phyloP scores from a whole-genome alignment of 2,888 invertebrate genomes.

The Melanchra persicariae region DNA sequence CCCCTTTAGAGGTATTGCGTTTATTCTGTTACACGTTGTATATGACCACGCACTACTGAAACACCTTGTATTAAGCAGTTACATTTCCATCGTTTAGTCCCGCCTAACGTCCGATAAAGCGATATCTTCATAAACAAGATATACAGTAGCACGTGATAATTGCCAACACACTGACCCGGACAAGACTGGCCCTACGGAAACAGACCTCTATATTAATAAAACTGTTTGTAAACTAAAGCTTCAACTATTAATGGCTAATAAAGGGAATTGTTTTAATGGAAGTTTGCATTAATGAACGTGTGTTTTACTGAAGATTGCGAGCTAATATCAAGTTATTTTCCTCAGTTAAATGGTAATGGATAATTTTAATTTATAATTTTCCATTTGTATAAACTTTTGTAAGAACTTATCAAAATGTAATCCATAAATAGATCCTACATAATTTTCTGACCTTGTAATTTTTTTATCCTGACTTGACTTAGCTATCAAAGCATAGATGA shows the following conservation, averaged over 20 bases:
- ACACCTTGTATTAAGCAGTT: constrained; percentile 7
- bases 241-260: constrained; percentile 49
- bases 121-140: constrained; percentile 45
- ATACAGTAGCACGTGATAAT: constrained; percentile 52
- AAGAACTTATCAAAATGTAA: neutral
- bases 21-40: no score
- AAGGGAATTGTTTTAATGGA: constrained; percentile 24
- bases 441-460: no score
- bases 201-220: constrained; percentile 39
- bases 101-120: constrained; percentile 28
- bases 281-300: constrained; percentile 18
- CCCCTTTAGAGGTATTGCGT: no score
- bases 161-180: constrained; percentile 46
- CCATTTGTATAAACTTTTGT: neutral
- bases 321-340: neutral
- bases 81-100: constrained; percentile 8
- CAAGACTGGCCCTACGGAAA: constrained; percentile 24
- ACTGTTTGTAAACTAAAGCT: constrained; percentile 40
- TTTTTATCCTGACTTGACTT: no score
- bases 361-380: neutral
- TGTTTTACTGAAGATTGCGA: neutral
- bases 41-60: no score
- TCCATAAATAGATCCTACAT: neutral
- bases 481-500: no score
- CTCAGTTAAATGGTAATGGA: neutral